Base-by-base conservation (phyloP, 2,888 invertebrate species). In the Synanthedon myopaeformis region DNA sequence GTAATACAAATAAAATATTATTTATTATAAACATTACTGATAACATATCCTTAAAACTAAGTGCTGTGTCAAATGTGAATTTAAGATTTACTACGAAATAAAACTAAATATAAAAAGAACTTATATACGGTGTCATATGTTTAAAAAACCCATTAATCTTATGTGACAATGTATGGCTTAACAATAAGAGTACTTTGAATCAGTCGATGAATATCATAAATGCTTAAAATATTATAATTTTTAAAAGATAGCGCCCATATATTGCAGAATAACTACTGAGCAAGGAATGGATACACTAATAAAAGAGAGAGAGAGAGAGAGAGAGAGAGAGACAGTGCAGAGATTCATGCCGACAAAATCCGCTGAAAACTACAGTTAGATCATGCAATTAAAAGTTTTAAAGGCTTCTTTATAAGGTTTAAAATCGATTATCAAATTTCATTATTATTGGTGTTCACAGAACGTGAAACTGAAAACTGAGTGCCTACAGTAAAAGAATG, bases 351-450 rank as follows among this genome's bases (percentile, higher is more conserved):
- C 61, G 57, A 53, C 57, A 13, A 57, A 13, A 70, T 69, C 70
- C 70, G 66, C 59, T 65, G 68, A 65, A 63, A 66, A 68, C 65
- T 58, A 65, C 64, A 64, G 66, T 62, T 68, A 63, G 61, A 65
- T 74, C 76, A 74, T 84, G 85, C 85, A 82, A 79, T 81, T 79
- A 82, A 81, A 80, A 79, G 76, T 81, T 79, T 77, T 72, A 79
- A 79, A 79, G 79, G 76, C 35, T 78, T 71, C 64, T 62, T 72
- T 66, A 58, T 57, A 59, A 61, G 61, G 72, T 76, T 79, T 78
- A 81, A 76, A 76, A 70, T 70, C n/a, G 5, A 45, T 45, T 45
- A 8, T 45, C 3, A 10, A 45, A n/a, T 5, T 45, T 14, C 11
- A 45, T 13, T 10, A n/a, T 45, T 45, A 45, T 35, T 10, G 35